phyloP scores from a whole-genome alignment of 2,888 invertebrate species.

The Nephrotoma appendiculata region DNA sequence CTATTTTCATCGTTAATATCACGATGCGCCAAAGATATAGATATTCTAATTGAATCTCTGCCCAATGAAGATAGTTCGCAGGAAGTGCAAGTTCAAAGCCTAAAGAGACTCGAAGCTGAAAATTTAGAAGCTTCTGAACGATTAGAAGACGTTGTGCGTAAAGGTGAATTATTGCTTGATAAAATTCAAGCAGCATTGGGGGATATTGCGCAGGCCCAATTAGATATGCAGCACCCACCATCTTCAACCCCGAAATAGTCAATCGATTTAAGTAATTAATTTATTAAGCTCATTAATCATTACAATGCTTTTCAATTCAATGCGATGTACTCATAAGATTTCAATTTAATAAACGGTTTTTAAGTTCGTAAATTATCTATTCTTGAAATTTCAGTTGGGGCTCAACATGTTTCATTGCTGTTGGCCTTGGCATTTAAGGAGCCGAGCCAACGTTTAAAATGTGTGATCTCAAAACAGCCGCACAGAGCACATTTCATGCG shows the following conservation, averaged over 20 bases:
- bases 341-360: too few species aligned
- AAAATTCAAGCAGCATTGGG: slow-evolving; percentile 82
- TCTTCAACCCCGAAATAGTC: background rate
- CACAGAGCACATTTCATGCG: too few species aligned
- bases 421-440: too few species aligned
- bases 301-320: too few species aligned
- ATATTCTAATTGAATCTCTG: slow-evolving; percentile 86
- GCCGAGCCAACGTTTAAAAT: too few species aligned
- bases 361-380: too few species aligned
- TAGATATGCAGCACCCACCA: slow-evolving; percentile 57
- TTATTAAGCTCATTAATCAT: too few species aligned
- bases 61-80: slow-evolving; percentile 91
- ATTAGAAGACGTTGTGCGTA: slow-evolving; percentile 67
- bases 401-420: too few species aligned
- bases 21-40: slow-evolving; percentile 90
- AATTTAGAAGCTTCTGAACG: slow-evolving; percentile 85
- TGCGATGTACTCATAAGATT: too few species aligned
- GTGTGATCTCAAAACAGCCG: too few species aligned
- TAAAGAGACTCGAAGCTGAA: slow-evolving; percentile 70
- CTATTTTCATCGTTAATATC: slow-evolving; percentile 91
- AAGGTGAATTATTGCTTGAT: slow-evolving; percentile 73
- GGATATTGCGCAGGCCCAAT: slow-evolving; percentile 83
- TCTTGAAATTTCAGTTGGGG: too few species aligned
- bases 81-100: slow-evolving; percentile 77
- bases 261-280: too few species aligned